Evolutionary conservation across 1,140 invertebrate genomes (phyloP).

Genomic region (Cyrtorhinus lividipennis): DNA sequence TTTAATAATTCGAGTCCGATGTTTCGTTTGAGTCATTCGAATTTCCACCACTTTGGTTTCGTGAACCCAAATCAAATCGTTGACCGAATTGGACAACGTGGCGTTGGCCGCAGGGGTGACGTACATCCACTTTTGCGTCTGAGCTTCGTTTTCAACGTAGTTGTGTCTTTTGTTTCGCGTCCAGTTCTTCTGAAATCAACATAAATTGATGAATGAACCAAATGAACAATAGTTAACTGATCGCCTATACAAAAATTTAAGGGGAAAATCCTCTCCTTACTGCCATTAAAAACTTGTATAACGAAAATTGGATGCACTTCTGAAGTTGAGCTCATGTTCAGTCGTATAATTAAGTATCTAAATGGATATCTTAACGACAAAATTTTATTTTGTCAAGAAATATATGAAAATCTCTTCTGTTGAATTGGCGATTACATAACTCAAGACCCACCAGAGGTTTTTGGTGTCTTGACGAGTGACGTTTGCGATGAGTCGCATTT

Average conservation of each 20-base stretch:
- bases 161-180: constrained; percentile 28
- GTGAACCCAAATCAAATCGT: constrained; percentile 7
- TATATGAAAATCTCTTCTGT: too few species aligned
- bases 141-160: background rate
- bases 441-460: background rate
- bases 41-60: constrained; percentile 35
- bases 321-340: too few species aligned
- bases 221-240: too few species aligned
- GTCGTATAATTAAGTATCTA: too few species aligned
- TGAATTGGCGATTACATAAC: too few species aligned
- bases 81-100: constrained; percentile 20
- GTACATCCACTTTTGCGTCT: background rate
- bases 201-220: too few species aligned
- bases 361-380: too few species aligned
- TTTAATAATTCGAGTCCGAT: constrained; percentile 44
- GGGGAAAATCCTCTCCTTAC: too few species aligned
- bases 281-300: too few species aligned
- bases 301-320: too few species aligned
- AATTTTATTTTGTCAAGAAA: too few species aligned
- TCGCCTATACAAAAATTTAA: too few species aligned
- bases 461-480: background rate
- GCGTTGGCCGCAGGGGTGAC: constrained; percentile 27
- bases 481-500: constrained; percentile 29
- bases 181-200: background rate
- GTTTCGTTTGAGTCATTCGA: constrained; percentile 42